These are phyloP conservation scores for Todus mexicanus DNA, from an alignment of 2,797 vertebrate genomes.

Conservation along the genomic window DNA sequence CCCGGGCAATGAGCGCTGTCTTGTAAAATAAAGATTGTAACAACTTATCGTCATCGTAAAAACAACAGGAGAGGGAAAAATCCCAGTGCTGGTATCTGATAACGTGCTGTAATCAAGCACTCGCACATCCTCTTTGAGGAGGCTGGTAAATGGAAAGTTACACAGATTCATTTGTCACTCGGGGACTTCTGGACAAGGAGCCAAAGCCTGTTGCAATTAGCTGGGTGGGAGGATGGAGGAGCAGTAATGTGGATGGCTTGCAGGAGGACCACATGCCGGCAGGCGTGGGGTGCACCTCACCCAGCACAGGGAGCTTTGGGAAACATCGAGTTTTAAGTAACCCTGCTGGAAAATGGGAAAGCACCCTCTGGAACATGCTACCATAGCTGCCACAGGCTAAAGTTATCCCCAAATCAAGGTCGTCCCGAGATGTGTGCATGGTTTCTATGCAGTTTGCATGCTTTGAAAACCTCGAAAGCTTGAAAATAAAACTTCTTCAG, in stretches of 20 bases:
- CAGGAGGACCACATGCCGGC: not conserved
- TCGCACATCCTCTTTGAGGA: not conserved
- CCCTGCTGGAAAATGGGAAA: not conserved
- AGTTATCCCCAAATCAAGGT: not conserved
- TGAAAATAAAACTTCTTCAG: not conserved
- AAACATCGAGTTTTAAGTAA: not conserved
- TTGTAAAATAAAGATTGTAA: conserved; percentile 46
- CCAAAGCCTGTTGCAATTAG: not conserved
- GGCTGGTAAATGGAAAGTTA: conserved; percentile 23
- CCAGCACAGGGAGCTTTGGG: not conserved
- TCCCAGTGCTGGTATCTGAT: conserved; percentile 40
- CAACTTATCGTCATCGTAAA: conserved; percentile 31
- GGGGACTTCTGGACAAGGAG: not conserved
- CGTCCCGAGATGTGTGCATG: fast-evolving
- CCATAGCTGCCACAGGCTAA: not conserved
- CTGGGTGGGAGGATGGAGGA: not conserved
- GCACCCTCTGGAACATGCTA: not conserved
- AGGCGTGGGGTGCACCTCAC: not conserved
- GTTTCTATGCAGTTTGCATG: not conserved
- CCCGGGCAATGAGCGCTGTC: not conserved
- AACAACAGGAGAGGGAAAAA: conserved; percentile 55
- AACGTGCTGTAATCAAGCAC: not conserved
- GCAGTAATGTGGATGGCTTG: not conserved
- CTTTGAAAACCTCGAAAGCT: not conserved
- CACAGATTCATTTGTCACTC: not conserved